phyloP scores from a whole-genome alignment of 2,888 invertebrate genomes.

The Anaspis maculata region DNA sequence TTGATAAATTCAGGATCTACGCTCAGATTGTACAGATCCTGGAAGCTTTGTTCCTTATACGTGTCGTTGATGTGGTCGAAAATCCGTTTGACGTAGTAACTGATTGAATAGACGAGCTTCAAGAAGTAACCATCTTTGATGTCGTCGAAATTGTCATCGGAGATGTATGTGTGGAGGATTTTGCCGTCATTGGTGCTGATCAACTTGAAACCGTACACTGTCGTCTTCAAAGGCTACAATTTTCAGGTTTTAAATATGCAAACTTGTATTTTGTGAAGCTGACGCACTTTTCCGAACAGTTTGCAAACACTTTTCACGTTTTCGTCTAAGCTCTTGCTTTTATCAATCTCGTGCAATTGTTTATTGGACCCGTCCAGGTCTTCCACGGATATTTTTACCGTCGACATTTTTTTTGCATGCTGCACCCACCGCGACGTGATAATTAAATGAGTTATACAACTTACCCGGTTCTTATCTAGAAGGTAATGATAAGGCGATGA shows the following conservation, averaged over 20 bases:
- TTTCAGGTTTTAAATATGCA: not conserved
- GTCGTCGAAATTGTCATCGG: slow-evolving; percentile 28
- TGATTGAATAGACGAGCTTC: slow-evolving; percentile 31
- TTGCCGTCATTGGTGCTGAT: slow-evolving; percentile 22
- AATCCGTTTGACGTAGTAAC: slow-evolving; percentile 27
- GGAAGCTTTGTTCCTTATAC: slow-evolving; percentile 18
- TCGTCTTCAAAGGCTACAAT: slow-evolving; percentile 22
- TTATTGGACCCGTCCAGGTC: slow-evolving; percentile 23
- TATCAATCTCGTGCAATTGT: slow-evolving; percentile 27
- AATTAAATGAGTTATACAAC: too few relatives aligned
- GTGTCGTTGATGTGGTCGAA: slow-evolving; percentile 21
- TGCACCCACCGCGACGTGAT: slow-evolving; percentile 4
- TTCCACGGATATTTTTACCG: slow-evolving; percentile 31
- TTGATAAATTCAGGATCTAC: slow-evolving; percentile 33
- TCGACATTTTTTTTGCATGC: slow-evolving; percentile 16
- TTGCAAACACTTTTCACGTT: slow-evolving; percentile 23
- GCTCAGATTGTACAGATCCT: slow-evolving; percentile 26
- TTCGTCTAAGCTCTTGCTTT: slow-evolving; percentile 21
- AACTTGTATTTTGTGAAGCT: slow-evolving; percentile 3
- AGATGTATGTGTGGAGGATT: slow-evolving; percentile 24
- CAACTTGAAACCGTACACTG: slow-evolving; percentile 31
- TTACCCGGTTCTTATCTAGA: too few relatives aligned
- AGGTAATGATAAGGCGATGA: too few relatives aligned
- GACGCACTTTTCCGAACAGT: slow-evolving; percentile 23
- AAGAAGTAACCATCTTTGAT: slow-evolving; percentile 33